Conservation (phyloP, 1,140 invertebrate species). For the Megalopta genalis region DNA sequence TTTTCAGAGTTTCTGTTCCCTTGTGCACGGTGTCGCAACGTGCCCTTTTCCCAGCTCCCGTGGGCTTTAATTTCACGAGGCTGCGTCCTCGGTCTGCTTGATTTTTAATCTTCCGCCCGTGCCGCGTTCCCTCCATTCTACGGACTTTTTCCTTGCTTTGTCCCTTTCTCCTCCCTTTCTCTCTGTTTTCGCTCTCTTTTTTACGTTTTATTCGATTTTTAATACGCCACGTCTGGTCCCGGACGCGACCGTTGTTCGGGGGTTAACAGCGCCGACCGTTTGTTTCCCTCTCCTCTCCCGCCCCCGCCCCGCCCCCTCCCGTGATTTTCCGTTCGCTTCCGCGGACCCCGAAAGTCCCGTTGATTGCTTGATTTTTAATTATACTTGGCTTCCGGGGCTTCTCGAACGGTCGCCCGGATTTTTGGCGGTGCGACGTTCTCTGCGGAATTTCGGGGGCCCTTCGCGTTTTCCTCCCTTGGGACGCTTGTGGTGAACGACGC, state of each 20-base stretch:
- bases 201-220: background rate
- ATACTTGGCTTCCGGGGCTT: background rate
- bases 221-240: background rate
- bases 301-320: no score
- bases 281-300: background rate
- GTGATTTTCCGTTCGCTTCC: slow-evolving; percentile 1
- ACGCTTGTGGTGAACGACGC: no score
- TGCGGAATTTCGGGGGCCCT: no score
- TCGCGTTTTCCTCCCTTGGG: no score
- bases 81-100: slow-evolving; percentile 18
- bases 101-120: slow-evolving; percentile 18
- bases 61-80: slow-evolving; percentile 2
- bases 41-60: slow-evolving; percentile 11
- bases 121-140: background rate
- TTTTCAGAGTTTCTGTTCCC: slow-evolving; percentile 6
- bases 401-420: background rate
- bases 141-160: background rate
- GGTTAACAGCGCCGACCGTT: background rate
- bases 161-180: background rate
- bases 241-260: background rate
- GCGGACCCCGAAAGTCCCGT: background rate
- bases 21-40: slow-evolving; percentile 4
- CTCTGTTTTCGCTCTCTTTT: background rate
- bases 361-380: slow-evolving; percentile 14
- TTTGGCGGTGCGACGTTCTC: no score